Evolutionary conservation across 2,888 invertebrate genomes (phyloP).

Genomic region (Plagodis pulveraria): DNA sequence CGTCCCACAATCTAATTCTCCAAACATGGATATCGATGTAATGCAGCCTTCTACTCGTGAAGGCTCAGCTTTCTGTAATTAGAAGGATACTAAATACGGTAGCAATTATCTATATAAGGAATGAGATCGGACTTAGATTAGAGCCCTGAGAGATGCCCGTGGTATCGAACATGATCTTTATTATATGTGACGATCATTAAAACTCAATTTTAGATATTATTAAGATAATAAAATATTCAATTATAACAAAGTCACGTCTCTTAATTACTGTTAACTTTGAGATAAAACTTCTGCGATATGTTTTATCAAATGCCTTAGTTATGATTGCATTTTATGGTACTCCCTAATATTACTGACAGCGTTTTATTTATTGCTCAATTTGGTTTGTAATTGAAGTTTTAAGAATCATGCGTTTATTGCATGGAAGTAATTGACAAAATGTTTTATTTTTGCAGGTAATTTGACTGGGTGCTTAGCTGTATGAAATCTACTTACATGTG

Average conservation of each 20-base stretch:
- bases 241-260: slow-evolving; percentile 30
- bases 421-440: not conserved
- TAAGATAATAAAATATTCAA: slow-evolving; percentile 28
- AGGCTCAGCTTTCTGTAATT: slow-evolving; percentile 23
- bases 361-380: not conserved
- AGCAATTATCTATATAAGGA: slow-evolving; percentile 28
- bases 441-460: slow-evolving; percentile 15
- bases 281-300: slow-evolving; percentile 26
- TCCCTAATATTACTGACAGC: not conserved
- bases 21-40: slow-evolving; percentile 14
- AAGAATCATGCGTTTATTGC: not conserved
- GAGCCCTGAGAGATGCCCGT: slow-evolving; percentile 29
- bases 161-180: slow-evolving; percentile 33
- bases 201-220: slow-evolving; percentile 22
- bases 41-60: slow-evolving; percentile 8
- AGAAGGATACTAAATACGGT: slow-evolving; percentile 25
- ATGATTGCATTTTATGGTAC: slow-evolving; percentile 3
- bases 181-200: slow-evolving; percentile 35
- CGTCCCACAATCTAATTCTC: slow-evolving; percentile 1
- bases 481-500: not conserved
- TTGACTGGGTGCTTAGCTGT: not conserved
- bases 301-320: slow-evolving; percentile 27
- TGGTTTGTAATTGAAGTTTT: not conserved
- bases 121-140: slow-evolving; percentile 34
- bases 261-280: slow-evolving; percentile 28